Percentiles rank a stretch among this genome's conserved stretches.
phyloP scores from a whole-genome alignment of 2,113 vertebrate species.

The Apodemus speciosus region DNA sequence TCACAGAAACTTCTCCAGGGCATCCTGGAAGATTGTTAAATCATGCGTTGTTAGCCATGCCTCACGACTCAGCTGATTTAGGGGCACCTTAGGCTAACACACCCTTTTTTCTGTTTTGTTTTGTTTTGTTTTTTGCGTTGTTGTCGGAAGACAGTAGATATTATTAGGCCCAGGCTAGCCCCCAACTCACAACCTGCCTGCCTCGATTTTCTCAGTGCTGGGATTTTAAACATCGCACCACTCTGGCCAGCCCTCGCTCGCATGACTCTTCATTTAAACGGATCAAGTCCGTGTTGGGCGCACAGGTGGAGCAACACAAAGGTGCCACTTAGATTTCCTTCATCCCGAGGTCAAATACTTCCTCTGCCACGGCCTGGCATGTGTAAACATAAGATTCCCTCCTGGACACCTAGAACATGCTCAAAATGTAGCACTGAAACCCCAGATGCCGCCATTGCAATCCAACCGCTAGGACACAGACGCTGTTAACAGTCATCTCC shows the following conservation, averaged over 20 bases:
- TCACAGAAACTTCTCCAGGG: neutral
- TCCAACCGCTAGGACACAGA: neutral
- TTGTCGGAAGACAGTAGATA: neutral
- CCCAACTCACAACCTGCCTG: neutral
- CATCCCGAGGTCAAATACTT: neutral
- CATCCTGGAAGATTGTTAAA: neutral
- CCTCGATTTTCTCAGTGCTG: neutral
- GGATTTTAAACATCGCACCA: neutral
- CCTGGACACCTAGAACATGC: neutral
- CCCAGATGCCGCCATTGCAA: no score
- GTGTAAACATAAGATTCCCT: neutral
- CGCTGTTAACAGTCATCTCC: neutral
- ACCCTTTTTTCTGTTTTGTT: neutral
- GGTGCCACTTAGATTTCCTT: neutral
- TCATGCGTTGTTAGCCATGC: no score
- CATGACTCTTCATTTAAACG: neutral
- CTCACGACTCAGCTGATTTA: neutral
- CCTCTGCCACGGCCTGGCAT: rapidly evolving
- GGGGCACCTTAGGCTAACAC: neutral
- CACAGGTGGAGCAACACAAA: neutral
- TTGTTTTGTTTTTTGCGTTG: neutral
- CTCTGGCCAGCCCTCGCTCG: no score
- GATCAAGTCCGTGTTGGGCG: neutral
- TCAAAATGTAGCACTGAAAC: neutral
- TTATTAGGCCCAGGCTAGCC: neutral